Evolutionary conservation across 2,888 invertebrate genomes (phyloP).

Genomic region (Tachina lurida): DNA sequence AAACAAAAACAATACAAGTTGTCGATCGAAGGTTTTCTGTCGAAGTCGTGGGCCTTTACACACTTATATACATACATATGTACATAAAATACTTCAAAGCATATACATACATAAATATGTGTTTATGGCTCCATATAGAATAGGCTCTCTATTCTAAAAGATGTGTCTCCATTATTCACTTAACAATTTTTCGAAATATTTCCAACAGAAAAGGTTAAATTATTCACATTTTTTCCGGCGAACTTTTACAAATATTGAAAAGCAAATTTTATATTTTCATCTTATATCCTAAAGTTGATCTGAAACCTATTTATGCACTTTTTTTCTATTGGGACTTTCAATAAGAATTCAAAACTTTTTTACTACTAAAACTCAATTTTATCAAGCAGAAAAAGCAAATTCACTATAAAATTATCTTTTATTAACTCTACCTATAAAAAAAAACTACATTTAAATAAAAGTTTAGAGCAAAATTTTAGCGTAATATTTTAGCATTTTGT

Average conservation of each 20-base stretch:
- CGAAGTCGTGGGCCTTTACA: too few species aligned
- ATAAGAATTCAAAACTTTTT: conserved; percentile 36
- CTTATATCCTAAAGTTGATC: conserved; percentile 27
- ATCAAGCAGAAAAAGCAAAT: conserved; percentile 40
- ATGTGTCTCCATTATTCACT: too few species aligned
- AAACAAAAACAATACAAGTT: too few species aligned
- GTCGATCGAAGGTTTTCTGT: too few species aligned
- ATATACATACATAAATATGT: neutral
- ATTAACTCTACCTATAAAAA: conserved; percentile 40
- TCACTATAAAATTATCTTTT: conserved; percentile 40
- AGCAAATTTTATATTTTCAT: neutral
- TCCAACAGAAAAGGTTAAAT: neutral
- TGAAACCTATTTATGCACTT: conserved; percentile 44
- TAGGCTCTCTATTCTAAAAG: neutral
- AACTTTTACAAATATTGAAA: neutral
- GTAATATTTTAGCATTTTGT: conserved; percentile 55
- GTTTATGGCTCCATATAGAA: neutral
- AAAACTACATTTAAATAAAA: conserved; percentile 32
- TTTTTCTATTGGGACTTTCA: conserved; percentile 42
- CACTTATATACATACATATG: too few species aligned
- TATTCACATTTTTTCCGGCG: neutral
- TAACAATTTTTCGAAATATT: too few species aligned
- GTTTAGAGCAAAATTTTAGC: conserved; percentile 39
- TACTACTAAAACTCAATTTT: conserved; percentile 39
- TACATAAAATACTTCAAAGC: too few species aligned